Conservation (phyloP, 2,797 vertebrate species). For the Ciconia nigra region DNA sequence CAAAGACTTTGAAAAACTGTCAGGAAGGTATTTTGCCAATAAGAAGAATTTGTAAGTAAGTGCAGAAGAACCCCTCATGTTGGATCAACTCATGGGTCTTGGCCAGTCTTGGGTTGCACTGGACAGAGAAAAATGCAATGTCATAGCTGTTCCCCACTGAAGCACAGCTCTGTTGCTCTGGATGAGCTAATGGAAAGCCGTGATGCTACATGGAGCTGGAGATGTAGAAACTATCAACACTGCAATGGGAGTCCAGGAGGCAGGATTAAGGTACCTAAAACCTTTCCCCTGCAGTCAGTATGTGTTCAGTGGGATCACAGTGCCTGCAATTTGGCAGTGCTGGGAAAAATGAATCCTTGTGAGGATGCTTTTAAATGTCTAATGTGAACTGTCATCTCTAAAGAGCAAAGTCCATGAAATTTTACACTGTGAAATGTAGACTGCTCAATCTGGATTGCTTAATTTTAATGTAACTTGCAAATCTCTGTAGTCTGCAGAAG, state of each 20-base stretch:
- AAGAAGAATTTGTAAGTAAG: background rate
- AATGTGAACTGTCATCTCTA: background rate
- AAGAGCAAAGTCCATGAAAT: background rate
- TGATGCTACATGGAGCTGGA: background rate
- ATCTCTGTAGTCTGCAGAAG: background rate
- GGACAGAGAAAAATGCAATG: background rate
- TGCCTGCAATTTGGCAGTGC: background rate
- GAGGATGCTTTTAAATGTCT: background rate
- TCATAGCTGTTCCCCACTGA: background rate
- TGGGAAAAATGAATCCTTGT: background rate
- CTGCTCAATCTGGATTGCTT: background rate
- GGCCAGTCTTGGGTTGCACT: background rate
- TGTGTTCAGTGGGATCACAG: background rate
- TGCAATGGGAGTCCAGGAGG: fast-evolving
- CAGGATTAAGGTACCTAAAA: background rate
- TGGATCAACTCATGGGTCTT: background rate
- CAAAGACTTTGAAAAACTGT: background rate
- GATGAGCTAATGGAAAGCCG: background rate
- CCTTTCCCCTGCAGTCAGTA: background rate
- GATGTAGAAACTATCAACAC: background rate
- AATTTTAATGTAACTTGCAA: background rate
- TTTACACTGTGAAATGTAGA: background rate
- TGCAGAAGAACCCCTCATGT: background rate
- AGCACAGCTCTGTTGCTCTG: background rate
- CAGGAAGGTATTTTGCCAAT: background rate